A percentile compares a stretch with the other conserved stretches of the same genome.
Evolutionary conservation across 2,888 invertebrate genomes (phyloP).

Genomic region (Rapana venosa): DNA sequence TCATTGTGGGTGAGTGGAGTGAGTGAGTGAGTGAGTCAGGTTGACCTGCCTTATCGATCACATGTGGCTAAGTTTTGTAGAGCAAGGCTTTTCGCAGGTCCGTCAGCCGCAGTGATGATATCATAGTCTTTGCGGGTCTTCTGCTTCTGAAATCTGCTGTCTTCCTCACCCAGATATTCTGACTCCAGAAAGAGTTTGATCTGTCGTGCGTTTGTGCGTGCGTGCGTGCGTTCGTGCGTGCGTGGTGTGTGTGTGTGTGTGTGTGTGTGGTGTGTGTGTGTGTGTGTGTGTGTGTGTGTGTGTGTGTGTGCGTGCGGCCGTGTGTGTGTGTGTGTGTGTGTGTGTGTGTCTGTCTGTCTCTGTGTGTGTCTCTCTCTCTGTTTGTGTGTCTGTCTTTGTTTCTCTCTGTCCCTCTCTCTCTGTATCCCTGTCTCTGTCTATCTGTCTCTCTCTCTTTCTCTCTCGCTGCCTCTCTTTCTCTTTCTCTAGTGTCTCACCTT

Average conservation of each 20-base stretch:
- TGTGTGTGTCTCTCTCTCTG: neutral
- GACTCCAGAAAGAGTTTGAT: too few relatives aligned
- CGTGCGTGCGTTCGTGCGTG: neutral
- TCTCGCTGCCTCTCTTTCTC: neutral
- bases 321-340: neutral
- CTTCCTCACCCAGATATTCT: too few relatives aligned
- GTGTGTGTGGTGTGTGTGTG: neutral
- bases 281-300: neutral
- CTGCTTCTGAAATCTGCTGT: too few relatives aligned
- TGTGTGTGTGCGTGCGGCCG: neutral
- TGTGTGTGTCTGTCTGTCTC: neutral
- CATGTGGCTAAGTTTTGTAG: too few relatives aligned
- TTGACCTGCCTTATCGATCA: too few relatives aligned
- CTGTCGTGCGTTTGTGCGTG: neutral
- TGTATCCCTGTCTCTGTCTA: neutral
- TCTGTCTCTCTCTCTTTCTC: neutral
- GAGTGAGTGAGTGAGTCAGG: too few relatives aligned
- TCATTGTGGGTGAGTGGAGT: too few relatives aligned
- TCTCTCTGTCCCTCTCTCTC: constrained; percentile 26
- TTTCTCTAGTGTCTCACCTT: too few relatives aligned
- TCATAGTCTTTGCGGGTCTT: too few relatives aligned
- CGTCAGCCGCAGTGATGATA: too few relatives aligned
- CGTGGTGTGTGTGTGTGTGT: constrained; percentile 20
- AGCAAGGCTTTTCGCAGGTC: too few relatives aligned
- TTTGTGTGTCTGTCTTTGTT: neutral